A percentile compares a stretch with the other conserved stretches of the same genome.
Conservation (phyloP, 2,888 invertebrate species). For the Coenonympha arcania region DNA sequence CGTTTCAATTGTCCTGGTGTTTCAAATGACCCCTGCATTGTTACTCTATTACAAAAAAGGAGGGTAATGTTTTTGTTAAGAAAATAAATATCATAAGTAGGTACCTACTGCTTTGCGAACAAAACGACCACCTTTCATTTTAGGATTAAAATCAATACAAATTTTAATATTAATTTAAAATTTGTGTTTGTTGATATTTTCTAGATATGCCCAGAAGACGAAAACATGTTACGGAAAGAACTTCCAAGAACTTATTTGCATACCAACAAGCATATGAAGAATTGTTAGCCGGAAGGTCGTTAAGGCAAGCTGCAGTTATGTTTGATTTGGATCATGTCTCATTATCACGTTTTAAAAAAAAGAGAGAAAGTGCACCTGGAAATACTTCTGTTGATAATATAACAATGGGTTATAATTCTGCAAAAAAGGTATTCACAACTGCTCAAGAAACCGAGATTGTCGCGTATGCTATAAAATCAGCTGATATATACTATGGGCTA, state of each 20-base stretch:
- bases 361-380: constrained; percentile 4
- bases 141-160: neutral
- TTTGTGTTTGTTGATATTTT: neutral
- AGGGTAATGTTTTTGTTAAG: neutral
- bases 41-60: neutral
- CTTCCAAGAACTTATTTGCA: neutral
- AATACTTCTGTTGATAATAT: constrained; percentile 12
- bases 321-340: constrained; percentile 7
- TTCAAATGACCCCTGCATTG: neutral
- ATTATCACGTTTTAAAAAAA: constrained; percentile 7
- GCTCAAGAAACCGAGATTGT: constrained; percentile 16
- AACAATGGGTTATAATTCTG: constrained; percentile 21
- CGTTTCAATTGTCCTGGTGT: neutral
- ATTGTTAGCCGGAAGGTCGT: neutral
- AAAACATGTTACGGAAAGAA: neutral
- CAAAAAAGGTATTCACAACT: constrained; percentile 17
- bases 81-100: neutral
- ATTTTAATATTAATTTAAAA: neutral
- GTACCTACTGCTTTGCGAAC: neutral
- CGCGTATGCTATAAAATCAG: constrained; percentile 5
- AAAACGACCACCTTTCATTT: neutral
- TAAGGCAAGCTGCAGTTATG: neutral
- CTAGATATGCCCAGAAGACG: neutral
- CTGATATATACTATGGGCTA: constrained; percentile 31
- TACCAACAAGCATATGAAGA: neutral